Percentiles rank a stretch among this genome's conserved stretches.
phyloP scores from a whole-genome alignment of 2,797 vertebrate species.

The Orestias chungarensis region DNA sequence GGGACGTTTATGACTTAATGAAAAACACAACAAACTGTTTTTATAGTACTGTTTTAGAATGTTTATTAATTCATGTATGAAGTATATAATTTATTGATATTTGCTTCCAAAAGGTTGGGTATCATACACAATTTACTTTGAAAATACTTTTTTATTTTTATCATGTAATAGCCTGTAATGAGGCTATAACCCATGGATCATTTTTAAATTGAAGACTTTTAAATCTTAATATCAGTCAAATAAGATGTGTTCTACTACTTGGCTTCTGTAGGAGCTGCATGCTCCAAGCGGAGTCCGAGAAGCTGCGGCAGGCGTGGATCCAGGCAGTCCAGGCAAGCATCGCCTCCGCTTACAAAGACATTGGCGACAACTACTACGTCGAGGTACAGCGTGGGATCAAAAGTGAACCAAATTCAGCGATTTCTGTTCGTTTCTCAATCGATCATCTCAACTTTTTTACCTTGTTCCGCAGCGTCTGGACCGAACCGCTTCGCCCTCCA shows the following conservation, averaged over 20 bases:
- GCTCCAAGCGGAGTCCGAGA: slow-evolving; percentile 97
- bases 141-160: background rate
- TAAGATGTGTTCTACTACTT: background rate
- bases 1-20: background rate
- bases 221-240: background rate
- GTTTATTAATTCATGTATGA: background rate
- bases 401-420: background rate
- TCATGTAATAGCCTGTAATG: background rate
- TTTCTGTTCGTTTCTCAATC: background rate
- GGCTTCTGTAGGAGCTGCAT: slow-evolving; percentile 89
- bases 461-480: slow-evolving; percentile 86
- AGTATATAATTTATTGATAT: background rate
- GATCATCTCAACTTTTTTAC: background rate
- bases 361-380: slow-evolving; percentile 89
- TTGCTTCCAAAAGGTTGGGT: background rate
- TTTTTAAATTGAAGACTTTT: background rate
- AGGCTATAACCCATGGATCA: background rate
- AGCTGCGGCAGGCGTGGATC: slow-evolving; percentile 95
- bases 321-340: slow-evolving; percentile 98
- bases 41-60: too few species aligned
- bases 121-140: background rate
- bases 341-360: slow-evolving; percentile 94
- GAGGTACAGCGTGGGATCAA: slow-evolving; percentile 75
- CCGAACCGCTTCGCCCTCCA: slow-evolving; percentile 93
- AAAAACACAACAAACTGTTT: background rate